Conservation (phyloP, 2,113 vertebrate species). For the Thermophis baileyi region DNA sequence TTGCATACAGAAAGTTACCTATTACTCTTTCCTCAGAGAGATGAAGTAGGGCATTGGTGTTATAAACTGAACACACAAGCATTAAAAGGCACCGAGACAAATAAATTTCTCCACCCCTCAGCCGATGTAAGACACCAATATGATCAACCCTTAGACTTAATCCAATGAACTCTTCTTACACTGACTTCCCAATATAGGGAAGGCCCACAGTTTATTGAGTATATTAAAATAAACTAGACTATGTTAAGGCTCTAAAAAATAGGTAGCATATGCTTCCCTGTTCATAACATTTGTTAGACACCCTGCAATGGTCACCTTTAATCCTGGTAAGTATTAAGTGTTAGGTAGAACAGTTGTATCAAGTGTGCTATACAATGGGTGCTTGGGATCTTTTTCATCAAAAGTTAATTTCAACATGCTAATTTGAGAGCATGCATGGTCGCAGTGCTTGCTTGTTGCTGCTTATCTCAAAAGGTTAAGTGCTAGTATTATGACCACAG, state of each 20-base stretch:
- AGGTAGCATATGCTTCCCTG: not conserved
- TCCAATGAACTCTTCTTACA: not conserved
- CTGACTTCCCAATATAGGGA: not conserved
- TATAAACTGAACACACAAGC: not conserved
- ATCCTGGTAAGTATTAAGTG: constrained; percentile 42
- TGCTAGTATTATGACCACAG: not conserved
- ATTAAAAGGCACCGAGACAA: not conserved
- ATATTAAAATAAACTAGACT: not conserved
- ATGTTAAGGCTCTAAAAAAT: not conserved
- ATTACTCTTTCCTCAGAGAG: not conserved
- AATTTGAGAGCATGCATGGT: not conserved
- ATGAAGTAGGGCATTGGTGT: not conserved
- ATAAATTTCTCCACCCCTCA: not conserved
- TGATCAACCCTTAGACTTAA: not conserved
- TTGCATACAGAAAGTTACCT: not conserved
- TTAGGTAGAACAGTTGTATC: not conserved
- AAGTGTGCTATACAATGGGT: not conserved
- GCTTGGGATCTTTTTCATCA: not conserved
- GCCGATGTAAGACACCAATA: not conserved
- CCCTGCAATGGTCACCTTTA: not conserved
- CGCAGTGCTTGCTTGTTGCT: not conserved
- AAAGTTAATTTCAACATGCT: not conserved
- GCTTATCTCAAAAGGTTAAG: not conserved
- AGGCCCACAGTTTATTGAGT: not conserved
- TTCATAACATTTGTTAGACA: too few relatives aligned